A percentile compares a stretch with the other conserved stretches of the same genome.
Evolutionary conservation across 92 coral and sea anemone species (phyloP).

Genomic region (Chrysogorgia sp.): DNA sequence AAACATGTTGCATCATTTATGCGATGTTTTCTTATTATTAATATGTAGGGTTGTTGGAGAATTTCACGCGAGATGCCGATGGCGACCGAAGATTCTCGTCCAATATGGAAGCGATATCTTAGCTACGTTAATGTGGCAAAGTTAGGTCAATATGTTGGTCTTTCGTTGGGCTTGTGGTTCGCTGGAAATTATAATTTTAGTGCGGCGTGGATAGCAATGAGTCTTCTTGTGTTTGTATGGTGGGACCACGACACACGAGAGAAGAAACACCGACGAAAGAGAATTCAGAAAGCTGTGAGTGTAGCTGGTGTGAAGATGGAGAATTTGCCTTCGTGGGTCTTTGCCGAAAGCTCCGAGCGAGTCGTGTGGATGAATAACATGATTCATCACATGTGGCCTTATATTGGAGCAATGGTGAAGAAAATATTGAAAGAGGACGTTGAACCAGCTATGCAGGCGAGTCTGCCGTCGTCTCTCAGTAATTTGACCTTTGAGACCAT

Average conservation of each 20-base stretch:
- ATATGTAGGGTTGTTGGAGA: too few relatives aligned
- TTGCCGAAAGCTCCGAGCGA: slow-evolving; percentile 80
- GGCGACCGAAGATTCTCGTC: slow-evolving; percentile 14
- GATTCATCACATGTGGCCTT: slow-evolving; percentile 98
- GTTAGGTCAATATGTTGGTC: slow-evolving; percentile 65
- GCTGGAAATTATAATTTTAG: slow-evolving; percentile 94
- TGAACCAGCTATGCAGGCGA: slow-evolving; percentile 96
- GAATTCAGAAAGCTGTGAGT: slow-evolving; percentile 75
- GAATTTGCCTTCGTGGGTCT: slow-evolving; percentile 90
- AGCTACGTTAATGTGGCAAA: slow-evolving; percentile 17
- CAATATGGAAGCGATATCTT: slow-evolving; percentile 28
- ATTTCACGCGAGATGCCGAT: too few relatives aligned
- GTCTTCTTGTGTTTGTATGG: slow-evolving; percentile 80
- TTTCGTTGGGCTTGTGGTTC: slow-evolving; percentile 82
- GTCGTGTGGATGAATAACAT: slow-evolving; percentile 91
- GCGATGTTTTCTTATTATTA: too few relatives aligned
- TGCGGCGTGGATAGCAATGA: slow-evolving; percentile 95
- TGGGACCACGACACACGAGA: slow-evolving; percentile 88
- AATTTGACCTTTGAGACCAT: slow-evolving; percentile 87
- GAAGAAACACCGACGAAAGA: slow-evolving; percentile 76
- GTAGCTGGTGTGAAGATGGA: slow-evolving; percentile 79
- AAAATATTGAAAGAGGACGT: slow-evolving; percentile 87
- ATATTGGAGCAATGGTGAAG: slow-evolving; percentile 86
- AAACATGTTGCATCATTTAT: too few relatives aligned
- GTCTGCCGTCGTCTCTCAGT: slow-evolving; percentile 75